phyloP scores from a whole-genome alignment of 1,140 invertebrate genomes.

The Choristoneura fumiferana region DNA sequence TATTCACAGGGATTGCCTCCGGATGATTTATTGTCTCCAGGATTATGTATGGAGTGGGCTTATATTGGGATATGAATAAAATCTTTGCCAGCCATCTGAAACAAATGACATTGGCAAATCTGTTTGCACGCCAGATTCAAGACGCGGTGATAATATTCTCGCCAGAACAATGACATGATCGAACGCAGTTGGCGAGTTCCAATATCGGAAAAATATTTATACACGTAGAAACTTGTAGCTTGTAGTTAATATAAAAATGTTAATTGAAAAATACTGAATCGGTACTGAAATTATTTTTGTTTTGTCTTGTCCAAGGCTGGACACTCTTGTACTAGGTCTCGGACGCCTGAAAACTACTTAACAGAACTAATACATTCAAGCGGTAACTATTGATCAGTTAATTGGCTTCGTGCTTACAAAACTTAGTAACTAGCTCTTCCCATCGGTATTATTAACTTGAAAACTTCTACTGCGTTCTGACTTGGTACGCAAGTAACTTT shows the following conservation, averaged over 20 bases:
- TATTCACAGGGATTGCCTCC: conserved; percentile 26
- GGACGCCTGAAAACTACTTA: too few relatives aligned
- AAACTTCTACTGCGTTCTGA: too few relatives aligned
- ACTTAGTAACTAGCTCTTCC: conserved; percentile 4
- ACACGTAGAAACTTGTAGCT: too few relatives aligned
- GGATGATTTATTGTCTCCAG: conserved; percentile 29
- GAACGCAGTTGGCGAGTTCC: neutral
- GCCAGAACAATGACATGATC: neutral
- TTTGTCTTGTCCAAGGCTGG: too few relatives aligned
- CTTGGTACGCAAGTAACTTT: too few relatives aligned
- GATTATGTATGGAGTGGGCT: conserved; percentile 13
- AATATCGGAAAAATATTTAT: too few relatives aligned
- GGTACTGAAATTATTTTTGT: too few relatives aligned
- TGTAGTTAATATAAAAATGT: too few relatives aligned
- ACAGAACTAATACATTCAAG: conserved; percentile 5
- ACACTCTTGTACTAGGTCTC: too few relatives aligned
- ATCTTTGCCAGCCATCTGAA: conserved; percentile 7
- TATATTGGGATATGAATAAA: conserved; percentile 18
- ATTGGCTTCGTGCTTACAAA: conserved; percentile 5
- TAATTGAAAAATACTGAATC: too few relatives aligned
- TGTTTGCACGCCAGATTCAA: conserved; percentile 3
- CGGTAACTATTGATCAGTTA: neutral
- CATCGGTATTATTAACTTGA: neutral
- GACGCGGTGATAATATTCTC: neutral
- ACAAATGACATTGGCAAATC: conserved; percentile 17